These are phyloP conservation scores for Lophotis ruficrista DNA, from an alignment of 2,113 vertebrate species.

Conservation along the genomic window DNA sequence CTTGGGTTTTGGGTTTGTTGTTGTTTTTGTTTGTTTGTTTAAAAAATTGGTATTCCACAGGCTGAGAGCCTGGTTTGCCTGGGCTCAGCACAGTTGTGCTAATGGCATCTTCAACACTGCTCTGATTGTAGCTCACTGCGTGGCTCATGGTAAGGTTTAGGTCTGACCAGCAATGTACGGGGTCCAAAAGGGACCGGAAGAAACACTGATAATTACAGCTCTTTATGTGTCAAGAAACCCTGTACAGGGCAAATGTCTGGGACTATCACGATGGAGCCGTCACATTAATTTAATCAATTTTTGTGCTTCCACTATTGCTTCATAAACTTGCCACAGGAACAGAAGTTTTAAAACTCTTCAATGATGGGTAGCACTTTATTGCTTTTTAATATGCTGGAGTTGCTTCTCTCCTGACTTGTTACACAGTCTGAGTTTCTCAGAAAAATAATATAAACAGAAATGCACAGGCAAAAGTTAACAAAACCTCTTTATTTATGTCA, in stretches of 20 bases:
- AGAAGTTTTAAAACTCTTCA: neutral
- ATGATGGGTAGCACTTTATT: neutral
- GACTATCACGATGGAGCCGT: neutral
- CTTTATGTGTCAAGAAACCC: neutral
- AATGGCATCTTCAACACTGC: neutral
- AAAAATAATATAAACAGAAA: neutral
- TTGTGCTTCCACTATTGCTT: neutral
- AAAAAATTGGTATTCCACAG: neutral
- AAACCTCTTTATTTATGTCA: neutral
- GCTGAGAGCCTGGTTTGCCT: neutral
- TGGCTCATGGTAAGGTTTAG: neutral
- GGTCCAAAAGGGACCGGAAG: neutral
- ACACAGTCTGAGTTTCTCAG: neutral
- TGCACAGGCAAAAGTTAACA: neutral
- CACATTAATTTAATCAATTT: neutral
- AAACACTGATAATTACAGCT: neutral
- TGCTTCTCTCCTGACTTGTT: neutral
- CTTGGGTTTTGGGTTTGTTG: no score
- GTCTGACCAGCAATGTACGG: neutral
- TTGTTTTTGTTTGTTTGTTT: neutral
- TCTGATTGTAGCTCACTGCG: rapidly evolving
- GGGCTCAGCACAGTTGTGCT: neutral
- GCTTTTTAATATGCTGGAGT: neutral
- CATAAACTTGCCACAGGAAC: neutral
- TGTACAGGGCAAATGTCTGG: neutral